A percentile compares a stretch with the other conserved stretches of the same genome.
These are phyloP conservation scores for Tenodera sinensis DNA, from an alignment of 2,888 invertebrate species.

Conservation along the genomic window DNA sequence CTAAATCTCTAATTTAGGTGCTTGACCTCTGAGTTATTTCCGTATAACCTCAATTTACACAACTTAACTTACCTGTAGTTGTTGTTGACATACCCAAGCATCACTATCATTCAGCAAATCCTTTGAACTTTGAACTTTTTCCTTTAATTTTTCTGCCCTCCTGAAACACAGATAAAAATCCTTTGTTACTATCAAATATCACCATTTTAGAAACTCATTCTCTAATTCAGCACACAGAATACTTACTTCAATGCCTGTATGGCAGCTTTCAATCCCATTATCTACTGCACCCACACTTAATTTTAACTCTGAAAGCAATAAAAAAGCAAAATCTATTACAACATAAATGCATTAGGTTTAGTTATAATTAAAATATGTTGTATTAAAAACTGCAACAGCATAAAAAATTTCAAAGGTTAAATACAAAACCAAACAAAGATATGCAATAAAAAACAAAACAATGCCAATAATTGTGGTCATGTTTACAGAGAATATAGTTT, in stretches of 20 bases:
- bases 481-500: not conserved
- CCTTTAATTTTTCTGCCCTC: constrained; percentile 71
- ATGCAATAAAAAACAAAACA: not conserved
- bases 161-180: constrained; percentile 44
- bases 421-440: not conserved
- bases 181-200: not conserved
- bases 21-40: no score
- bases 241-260: constrained; percentile 70
- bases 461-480: not conserved
- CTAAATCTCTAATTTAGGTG: no score
- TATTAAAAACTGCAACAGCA: not conserved
- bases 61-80: constrained; percentile 44
- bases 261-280: constrained; percentile 73
- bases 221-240: not conserved
- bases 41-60: no score
- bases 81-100: constrained; percentile 51
- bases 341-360: not conserved
- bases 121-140: constrained; percentile 61
- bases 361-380: not conserved
- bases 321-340: not conserved
- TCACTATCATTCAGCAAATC: constrained; percentile 50
- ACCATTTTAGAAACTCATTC: not conserved
- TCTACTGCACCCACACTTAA: constrained; percentile 38
- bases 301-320: constrained; percentile 15
- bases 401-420: not conserved